phyloP scores from a whole-genome alignment of 2,888 invertebrate species.

The Drosophila putrida region DNA sequence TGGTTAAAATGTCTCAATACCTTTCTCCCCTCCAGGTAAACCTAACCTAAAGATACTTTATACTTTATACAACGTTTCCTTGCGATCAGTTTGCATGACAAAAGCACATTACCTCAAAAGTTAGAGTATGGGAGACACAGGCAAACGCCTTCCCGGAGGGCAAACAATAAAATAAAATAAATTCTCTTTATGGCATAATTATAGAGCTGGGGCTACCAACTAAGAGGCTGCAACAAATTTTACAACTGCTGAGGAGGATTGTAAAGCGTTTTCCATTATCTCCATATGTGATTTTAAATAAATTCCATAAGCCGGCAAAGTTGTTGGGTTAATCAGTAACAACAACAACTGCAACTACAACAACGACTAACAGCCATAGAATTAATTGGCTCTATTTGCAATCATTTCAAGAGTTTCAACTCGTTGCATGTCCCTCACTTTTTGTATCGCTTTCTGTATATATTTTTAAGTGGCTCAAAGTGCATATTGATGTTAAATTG shows the following conservation, averaged over 20 bases:
- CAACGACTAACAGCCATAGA: slow-evolving; percentile 29
- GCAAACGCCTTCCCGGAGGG: slow-evolving; percentile 13
- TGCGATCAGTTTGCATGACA: slow-evolving; percentile 1
- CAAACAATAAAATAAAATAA: slow-evolving; percentile 50
- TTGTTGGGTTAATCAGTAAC: slow-evolving; percentile 45
- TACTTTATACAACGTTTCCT: neutral
- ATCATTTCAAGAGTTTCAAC: slow-evolving; percentile 41
- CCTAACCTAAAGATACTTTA: neutral
- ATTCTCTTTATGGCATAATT: slow-evolving; percentile 52
- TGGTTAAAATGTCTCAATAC: no score
- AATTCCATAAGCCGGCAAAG: slow-evolving; percentile 45
- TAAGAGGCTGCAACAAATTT: slow-evolving; percentile 30
- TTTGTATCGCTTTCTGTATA: slow-evolving; percentile 1
- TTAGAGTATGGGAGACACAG: slow-evolving; percentile 1
- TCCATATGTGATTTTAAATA: slow-evolving; percentile 48
- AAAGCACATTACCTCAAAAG: slow-evolving; percentile 2
- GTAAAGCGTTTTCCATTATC: slow-evolving; percentile 41
- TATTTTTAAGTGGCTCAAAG: slow-evolving; percentile 58
- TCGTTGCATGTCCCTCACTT: neutral
- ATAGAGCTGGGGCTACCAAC: slow-evolving; percentile 24
- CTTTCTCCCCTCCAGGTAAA: neutral
- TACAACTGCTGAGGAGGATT: slow-evolving; percentile 34
- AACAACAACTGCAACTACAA: slow-evolving; percentile 7
- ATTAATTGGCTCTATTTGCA: slow-evolving; percentile 70
- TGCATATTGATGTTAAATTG: slow-evolving; percentile 69